Percentiles rank a stretch among this genome's conserved stretches.
Conservation (phyloP, 2,113 vertebrate species). For the Pygoscelis adeliae region DNA sequence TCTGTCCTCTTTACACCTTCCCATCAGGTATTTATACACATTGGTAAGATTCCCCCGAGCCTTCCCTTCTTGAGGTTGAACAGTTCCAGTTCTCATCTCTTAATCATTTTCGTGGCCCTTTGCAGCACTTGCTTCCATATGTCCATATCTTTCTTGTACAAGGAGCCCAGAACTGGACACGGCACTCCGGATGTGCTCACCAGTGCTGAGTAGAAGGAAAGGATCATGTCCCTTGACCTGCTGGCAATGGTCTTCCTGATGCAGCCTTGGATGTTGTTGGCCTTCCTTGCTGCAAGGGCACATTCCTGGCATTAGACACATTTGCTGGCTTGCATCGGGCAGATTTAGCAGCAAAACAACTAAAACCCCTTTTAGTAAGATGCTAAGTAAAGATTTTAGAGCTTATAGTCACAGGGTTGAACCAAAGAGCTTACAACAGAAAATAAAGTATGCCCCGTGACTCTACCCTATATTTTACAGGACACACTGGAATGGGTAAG, state of each 20-base stretch:
- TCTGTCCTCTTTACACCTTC: neutral
- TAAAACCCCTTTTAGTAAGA: neutral
- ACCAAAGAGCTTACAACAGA: neutral
- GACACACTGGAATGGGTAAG: neutral
- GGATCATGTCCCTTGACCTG: neutral
- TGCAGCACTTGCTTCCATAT: neutral
- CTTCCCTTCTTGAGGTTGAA: neutral
- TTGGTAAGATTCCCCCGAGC: neutral
- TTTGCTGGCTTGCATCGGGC: neutral
- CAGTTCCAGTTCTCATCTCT: neutral
- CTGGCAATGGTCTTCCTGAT: neutral
- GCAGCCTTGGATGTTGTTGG: neutral
- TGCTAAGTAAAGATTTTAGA: neutral
- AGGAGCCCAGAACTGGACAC: neutral
- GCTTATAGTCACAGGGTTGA: neutral
- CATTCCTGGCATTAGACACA: neutral
- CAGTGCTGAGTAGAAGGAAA: neutral
- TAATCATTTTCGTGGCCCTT: neutral
- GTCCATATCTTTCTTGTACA: neutral
- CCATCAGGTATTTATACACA: neutral
- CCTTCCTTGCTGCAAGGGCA: neutral
- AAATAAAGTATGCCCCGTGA: neutral
- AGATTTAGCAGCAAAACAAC: neutral
- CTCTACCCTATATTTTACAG: neutral
- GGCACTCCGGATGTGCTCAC: neutral